Evolutionary conservation across 2,113 vertebrate genomes (phyloP).

Genomic region (Illadopsis cleaveri): DNA sequence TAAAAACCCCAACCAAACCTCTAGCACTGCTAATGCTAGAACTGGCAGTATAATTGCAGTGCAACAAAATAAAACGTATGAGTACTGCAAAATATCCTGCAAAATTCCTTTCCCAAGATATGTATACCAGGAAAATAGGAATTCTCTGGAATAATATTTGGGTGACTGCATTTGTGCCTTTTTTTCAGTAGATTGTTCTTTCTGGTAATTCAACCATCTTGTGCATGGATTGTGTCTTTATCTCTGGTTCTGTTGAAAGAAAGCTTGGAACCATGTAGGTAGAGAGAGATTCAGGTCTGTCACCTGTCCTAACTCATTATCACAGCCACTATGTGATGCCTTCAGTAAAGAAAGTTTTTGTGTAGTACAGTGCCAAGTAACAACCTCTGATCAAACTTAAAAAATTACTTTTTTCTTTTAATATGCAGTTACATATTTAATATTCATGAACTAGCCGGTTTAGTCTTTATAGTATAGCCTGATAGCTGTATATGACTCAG

Average conservation of each 20-base stretch:
- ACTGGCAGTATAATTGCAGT: neutral
- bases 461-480: neutral
- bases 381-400: neutral
- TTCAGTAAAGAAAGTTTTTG: neutral
- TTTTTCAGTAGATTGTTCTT: neutral
- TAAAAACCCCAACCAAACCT: neutral
- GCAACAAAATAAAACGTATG: neutral
- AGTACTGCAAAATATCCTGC: neutral
- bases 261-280: fast-evolving
- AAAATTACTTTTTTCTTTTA: neutral
- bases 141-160: neutral
- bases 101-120: neutral
- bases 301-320: neutral
- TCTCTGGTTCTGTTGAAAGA: neutral
- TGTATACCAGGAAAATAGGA: neutral
- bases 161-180: neutral
- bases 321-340: neutral
- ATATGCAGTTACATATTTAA: neutral
- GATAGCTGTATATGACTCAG: neutral
- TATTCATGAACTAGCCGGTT: neutral
- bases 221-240: neutral
- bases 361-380: neutral
- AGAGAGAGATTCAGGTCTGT: neutral
- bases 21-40: neutral
- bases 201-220: neutral